A percentile compares a stretch with the other conserved stretches of the same genome.
Evolutionary conservation across 1,140 invertebrate species (phyloP).

Genomic region (Aphelenchoides fujianensis): DNA sequence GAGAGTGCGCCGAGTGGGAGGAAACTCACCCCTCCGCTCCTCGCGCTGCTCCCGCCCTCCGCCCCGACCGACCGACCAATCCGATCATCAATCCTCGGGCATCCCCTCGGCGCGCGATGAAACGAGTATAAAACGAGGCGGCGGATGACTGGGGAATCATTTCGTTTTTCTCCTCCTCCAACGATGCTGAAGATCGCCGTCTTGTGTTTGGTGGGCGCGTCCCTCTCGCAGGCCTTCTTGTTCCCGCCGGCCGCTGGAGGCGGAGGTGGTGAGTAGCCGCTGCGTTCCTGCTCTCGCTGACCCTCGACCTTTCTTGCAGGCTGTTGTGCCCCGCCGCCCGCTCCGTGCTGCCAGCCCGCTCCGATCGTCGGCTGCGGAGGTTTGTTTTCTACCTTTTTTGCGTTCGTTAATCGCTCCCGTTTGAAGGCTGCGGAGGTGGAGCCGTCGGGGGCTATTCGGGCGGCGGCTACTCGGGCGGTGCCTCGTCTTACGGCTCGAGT

Average conservation of each 20-base stretch:
- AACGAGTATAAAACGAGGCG: too few species aligned
- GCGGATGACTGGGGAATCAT: too few species aligned
- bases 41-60: too few species aligned
- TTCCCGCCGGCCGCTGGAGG: conserved; percentile 23
- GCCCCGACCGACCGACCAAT: too few species aligned
- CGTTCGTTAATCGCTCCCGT: not conserved
- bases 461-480: not conserved
- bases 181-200: conserved; percentile 8
- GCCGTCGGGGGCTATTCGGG: not conserved
- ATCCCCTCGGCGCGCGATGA: too few species aligned
- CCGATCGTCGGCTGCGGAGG: not conserved
- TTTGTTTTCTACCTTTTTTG: not conserved
- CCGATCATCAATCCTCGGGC: too few species aligned
- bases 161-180: not conserved
- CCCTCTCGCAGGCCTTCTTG: conserved; percentile 15
- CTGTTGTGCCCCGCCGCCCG: conserved; percentile 10
- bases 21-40: too few species aligned
- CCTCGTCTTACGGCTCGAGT: conserved; percentile 3
- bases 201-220: not conserved
- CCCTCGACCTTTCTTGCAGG: not conserved
- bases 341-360: conserved; percentile 14
- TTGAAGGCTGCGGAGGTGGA: not conserved
- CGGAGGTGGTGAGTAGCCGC: not conserved
- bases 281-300: too few species aligned
- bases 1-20: too few species aligned